Evolutionary conservation across 2,113 vertebrate genomes (phyloP).

Genomic region (Telmatochromis sp.): DNA sequence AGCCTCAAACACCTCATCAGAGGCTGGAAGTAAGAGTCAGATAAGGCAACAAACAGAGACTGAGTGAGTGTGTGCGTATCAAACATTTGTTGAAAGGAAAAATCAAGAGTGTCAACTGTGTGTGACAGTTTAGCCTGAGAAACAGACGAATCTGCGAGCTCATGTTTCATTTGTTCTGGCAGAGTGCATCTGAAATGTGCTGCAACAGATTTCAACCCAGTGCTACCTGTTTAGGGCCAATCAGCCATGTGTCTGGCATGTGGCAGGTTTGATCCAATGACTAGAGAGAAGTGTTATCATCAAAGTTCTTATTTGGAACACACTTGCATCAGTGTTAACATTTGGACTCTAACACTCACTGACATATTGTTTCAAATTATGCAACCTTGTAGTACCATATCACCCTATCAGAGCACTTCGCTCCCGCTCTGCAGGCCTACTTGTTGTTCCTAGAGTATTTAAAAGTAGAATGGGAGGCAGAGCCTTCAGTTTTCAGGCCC

Average conservation of each 20-base stretch:
- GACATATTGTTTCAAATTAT: neutral
- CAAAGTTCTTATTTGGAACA: neutral
- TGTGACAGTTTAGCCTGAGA: neutral
- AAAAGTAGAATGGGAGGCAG: too few species aligned
- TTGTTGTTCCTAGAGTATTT: too few species aligned
- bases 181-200: neutral
- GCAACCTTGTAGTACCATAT: too few species aligned
- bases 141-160: neutral
- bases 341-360: neutral
- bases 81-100: neutral
- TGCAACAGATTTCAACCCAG: neutral
- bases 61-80: neutral
- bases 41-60: neutral
- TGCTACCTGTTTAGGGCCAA: neutral
- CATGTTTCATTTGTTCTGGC: neutral
- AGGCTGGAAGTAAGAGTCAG: neutral
- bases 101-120: neutral
- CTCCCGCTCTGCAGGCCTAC: too few species aligned
- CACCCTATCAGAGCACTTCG: fast-evolving
- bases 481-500: too few species aligned
- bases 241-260: neutral
- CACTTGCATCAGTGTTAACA: neutral
- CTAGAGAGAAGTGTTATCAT: neutral
- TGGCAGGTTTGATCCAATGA: neutral
- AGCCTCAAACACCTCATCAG: neutral